Conservation (phyloP, 2,113 vertebrate genomes). For the Coregonus clupeaformis region DNA sequence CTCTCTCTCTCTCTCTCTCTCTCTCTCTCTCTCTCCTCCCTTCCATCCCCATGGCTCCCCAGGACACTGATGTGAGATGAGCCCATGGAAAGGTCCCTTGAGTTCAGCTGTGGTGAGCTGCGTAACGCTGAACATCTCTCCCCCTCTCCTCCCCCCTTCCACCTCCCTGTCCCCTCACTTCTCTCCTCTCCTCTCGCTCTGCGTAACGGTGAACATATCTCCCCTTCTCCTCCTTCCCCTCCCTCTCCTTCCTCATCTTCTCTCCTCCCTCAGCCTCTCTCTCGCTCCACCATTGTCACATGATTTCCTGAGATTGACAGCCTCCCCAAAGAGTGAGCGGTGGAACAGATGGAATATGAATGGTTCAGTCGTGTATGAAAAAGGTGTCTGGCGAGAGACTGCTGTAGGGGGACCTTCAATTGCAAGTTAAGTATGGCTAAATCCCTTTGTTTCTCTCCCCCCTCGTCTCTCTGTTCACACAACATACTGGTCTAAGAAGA, state of each 20-base stretch:
- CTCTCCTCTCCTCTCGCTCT: conserved; percentile 43
- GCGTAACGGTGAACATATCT: conserved; percentile 4
- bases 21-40: conserved; percentile 66
- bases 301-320: conserved; percentile 93
- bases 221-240: conserved; percentile 13
- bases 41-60: conserved; percentile 68
- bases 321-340: conserved; percentile 92
- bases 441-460: conserved; percentile 55
- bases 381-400: conserved; percentile 75
- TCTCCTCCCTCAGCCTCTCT: conserved; percentile 64
- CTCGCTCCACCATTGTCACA: conserved; percentile 75
- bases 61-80: conserved; percentile 80
- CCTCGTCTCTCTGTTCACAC: conserved; percentile 7
- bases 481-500: conserved; percentile 22
- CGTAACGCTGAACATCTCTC: conserved; percentile 24
- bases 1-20: neutral
- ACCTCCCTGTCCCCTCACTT: conserved; percentile 20
- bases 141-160: conserved; percentile 7
- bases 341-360: conserved; percentile 98
- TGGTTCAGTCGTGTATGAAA: conserved; percentile 94
- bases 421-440: conserved; percentile 69
- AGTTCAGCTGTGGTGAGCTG: conserved; percentile 79
- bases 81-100: conserved; percentile 89
- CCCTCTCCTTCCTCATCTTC: conserved; percentile 32
- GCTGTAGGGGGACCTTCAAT: conserved; percentile 64